Evolutionary conservation across 2,888 invertebrate species (phyloP).

Genomic region (Lymantria monacha): DNA sequence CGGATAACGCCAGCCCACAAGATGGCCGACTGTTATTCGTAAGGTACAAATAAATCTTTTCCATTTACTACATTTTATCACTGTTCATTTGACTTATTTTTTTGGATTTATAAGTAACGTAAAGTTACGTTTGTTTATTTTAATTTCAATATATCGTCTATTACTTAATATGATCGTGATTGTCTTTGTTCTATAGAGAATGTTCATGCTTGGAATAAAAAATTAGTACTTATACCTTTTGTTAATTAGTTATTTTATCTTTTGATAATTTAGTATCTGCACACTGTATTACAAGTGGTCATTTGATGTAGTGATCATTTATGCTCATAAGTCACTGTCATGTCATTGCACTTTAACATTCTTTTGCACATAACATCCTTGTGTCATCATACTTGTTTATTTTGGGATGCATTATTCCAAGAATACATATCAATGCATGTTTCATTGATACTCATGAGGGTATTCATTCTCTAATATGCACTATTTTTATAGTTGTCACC

Average conservation of each 20-base stretch:
- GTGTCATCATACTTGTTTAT: constrained; percentile 29
- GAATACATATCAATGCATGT: constrained; percentile 9
- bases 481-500: constrained; percentile 13
- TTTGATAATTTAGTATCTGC: constrained; percentile 8
- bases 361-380: constrained; percentile 23
- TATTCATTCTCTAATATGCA: constrained; percentile 4
- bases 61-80: constrained; percentile 38
- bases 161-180: constrained; percentile 26
- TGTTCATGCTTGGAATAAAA: constrained; percentile 43
- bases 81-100: constrained; percentile 35
- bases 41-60: constrained; percentile 72
- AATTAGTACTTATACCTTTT: constrained; percentile 33
- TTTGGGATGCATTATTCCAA: constrained; percentile 21
- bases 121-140: constrained; percentile 31
- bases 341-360: constrained; percentile 28
- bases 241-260: constrained; percentile 24
- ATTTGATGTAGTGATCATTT: constrained; percentile 7
- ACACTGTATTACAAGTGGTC: constrained; percentile 3
- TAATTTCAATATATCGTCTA: constrained; percentile 11
- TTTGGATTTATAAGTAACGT: constrained; percentile 24
- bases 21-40: constrained; percentile 82
- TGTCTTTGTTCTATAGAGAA: constrained; percentile 63
- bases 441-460: constrained; percentile 2
- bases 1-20: constrained; percentile 81
- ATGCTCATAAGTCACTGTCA: constrained; percentile 10